Evolutionary conservation across 2,113 vertebrate genomes (phyloP).

Genomic region (Epinephelus moara): DNA sequence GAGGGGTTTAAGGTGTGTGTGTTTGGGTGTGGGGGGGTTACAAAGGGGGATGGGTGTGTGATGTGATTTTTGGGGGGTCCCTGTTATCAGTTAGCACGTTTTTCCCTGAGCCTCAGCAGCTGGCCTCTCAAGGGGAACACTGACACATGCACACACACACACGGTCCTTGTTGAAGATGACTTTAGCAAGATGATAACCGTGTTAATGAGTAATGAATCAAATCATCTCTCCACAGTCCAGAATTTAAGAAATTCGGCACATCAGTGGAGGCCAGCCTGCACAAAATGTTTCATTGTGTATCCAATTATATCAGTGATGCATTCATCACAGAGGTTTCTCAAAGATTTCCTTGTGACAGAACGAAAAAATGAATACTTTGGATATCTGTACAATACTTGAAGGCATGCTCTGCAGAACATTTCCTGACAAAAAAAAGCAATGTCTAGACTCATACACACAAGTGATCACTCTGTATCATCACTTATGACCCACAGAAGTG

Average conservation of each 20-base stretch:
- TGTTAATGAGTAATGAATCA: conserved; percentile 37
- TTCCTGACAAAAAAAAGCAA: no score
- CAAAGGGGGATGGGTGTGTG: conserved; percentile 31
- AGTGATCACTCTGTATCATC: no score
- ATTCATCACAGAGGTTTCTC: background rate
- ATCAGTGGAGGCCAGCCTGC: background rate
- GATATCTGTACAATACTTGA: no score
- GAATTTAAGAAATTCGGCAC: background rate
- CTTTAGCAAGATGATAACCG: conserved; percentile 19
- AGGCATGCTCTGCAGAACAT: no score
- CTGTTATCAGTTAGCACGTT: conserved; percentile 72
- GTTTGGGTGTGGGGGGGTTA: background rate
- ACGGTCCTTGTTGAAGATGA: background rate
- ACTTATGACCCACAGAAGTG: no score
- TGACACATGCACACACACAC: conserved; percentile 29
- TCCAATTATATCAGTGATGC: background rate
- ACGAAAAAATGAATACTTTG: no score
- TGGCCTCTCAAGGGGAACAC: conserved; percentile 42
- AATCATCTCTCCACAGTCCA: background rate
- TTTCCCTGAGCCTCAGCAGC: conserved; percentile 54
- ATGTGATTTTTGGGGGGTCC: conserved; percentile 24
- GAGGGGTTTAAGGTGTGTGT: conserved; percentile 47
- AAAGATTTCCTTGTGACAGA: background rate
- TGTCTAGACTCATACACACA: no score
- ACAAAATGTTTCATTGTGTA: background rate